Conservation (phyloP, 2,113 vertebrate genomes). For the Craseonycteris thonglongyai region DNA sequence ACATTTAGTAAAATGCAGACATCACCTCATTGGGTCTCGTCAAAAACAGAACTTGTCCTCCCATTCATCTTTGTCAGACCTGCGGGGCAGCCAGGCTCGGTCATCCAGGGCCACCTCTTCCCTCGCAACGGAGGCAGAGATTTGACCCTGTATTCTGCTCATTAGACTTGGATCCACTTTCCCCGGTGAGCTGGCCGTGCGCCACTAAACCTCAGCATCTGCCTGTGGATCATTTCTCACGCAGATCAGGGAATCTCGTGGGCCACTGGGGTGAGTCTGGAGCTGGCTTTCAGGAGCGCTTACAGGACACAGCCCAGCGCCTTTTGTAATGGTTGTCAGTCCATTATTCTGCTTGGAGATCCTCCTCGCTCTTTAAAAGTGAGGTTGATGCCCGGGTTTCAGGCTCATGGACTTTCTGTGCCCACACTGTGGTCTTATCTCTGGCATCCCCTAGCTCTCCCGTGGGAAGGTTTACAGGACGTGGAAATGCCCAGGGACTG, state of each 20-base stretch:
- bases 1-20: slow-evolving; percentile 51
- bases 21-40: slow-evolving; percentile 55
- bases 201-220: not conserved
- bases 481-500: not conserved
- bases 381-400: not conserved
- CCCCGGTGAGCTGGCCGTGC: not conserved
- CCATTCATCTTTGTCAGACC: slow-evolving; percentile 41
- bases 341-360: not conserved
- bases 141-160: not conserved
- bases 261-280: not conserved
- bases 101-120: not conserved
- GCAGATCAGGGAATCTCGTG: not conserved
- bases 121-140: not conserved
- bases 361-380: not conserved
- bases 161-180: not conserved
- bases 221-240: not conserved
- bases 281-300: not conserved
- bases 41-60: slow-evolving; percentile 31
- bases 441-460: not conserved
- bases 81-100: not conserved
- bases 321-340: not conserved
- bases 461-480: not conserved
- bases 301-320: not conserved
- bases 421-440: not conserved
- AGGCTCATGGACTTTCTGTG: not conserved